Evolutionary conservation across 2,797 vertebrate species (phyloP).

Genomic region (Myoxocephalus aenaeus): DNA sequence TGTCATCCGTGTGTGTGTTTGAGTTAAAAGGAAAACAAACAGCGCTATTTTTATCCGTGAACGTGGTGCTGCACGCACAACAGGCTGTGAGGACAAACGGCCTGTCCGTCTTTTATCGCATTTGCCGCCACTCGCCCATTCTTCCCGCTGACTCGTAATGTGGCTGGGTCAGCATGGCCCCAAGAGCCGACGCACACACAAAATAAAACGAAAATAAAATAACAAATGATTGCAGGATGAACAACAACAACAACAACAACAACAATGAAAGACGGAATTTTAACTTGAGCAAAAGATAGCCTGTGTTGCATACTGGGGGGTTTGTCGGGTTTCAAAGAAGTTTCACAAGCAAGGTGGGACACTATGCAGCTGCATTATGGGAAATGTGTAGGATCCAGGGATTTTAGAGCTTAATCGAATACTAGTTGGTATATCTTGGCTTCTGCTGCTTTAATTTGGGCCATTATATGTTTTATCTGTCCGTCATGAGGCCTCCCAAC

Average conservation of each 20-base stretch:
- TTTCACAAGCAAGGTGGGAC: background rate
- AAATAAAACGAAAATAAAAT: background rate
- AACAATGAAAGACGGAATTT: background rate
- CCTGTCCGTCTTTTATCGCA: conserved; percentile 64
- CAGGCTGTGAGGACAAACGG: conserved; percentile 68
- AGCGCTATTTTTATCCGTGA: background rate
- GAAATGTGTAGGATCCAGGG: background rate
- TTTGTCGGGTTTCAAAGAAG: too few relatives aligned
- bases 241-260: background rate
- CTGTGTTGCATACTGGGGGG: too few relatives aligned
- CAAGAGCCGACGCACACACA: background rate
- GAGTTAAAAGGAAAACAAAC: conserved; percentile 21
- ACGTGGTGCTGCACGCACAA: background rate
- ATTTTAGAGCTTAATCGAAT: background rate
- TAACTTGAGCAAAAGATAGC: background rate
- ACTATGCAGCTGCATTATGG: background rate
- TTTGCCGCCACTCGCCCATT: conserved; percentile 70
- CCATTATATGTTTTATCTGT: background rate
- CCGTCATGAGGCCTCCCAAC: background rate
- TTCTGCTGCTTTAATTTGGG: background rate
- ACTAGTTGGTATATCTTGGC: background rate
- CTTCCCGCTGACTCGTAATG: conserved; percentile 69
- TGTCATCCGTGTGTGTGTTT: conserved; percentile 49
- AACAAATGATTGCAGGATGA: background rate
- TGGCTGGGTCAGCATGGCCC: conserved; percentile 45